Evolutionary conservation across 2,888 invertebrate genomes (phyloP).

Genomic region (Odontocerum albicorne): DNA sequence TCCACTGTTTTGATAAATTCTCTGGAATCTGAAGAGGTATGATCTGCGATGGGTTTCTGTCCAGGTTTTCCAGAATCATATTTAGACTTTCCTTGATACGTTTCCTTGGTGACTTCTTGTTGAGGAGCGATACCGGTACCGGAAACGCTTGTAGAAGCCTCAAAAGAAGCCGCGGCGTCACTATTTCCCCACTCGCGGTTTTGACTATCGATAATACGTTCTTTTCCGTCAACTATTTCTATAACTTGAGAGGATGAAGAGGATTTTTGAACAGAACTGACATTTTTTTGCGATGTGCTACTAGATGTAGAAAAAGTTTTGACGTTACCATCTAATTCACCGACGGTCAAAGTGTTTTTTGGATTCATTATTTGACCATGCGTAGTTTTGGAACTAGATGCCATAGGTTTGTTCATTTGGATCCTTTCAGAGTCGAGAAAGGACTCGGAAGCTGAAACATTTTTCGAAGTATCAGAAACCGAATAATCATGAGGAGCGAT

Average conservation of each 20-base stretch:
- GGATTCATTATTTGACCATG: slow-evolving; percentile 40
- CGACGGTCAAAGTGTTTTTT: slow-evolving; percentile 38
- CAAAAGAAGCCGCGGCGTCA: slow-evolving; percentile 52
- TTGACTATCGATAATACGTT: slow-evolving; percentile 61
- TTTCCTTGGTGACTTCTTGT: slow-evolving; percentile 56
- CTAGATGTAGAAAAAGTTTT: slow-evolving; percentile 48
- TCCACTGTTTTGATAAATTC: slow-evolving; percentile 43
- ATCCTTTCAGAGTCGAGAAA: slow-evolving; percentile 51
- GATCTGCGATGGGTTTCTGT: slow-evolving; percentile 45
- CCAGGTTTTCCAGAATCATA: slow-evolving; percentile 61
- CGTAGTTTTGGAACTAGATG: slow-evolving; percentile 35
- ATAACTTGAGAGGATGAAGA: slow-evolving; percentile 66
- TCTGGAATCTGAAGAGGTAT: slow-evolving; percentile 23
- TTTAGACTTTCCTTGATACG: slow-evolving; percentile 56
- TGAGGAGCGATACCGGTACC: slow-evolving; percentile 62
- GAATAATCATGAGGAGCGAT: slow-evolving; percentile 41
- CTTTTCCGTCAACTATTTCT: slow-evolving; percentile 67
- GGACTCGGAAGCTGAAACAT: slow-evolving; percentile 48
- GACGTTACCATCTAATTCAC: slow-evolving; percentile 39
- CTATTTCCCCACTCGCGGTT: slow-evolving; percentile 61
- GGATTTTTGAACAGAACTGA: slow-evolving; percentile 59
- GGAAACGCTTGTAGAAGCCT: slow-evolving; percentile 55
- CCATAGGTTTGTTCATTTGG: slow-evolving; percentile 36
- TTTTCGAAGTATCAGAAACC: slow-evolving; percentile 42
- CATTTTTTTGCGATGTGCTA: slow-evolving; percentile 55